Conservation (phyloP, 2,113 vertebrate genomes). For the Upupa epops region DNA sequence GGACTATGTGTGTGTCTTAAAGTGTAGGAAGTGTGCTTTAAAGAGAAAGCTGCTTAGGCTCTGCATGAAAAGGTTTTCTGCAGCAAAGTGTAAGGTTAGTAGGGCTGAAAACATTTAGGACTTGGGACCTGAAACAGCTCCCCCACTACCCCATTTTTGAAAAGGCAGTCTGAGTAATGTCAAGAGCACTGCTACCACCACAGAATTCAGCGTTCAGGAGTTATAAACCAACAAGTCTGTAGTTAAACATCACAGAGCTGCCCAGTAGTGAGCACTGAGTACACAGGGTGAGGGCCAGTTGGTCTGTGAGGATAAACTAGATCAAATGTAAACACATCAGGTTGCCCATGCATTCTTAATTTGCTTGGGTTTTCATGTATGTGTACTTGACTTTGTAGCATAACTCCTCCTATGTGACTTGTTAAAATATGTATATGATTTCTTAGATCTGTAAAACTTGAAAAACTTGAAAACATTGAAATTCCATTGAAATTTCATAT, state of each 20-base stretch:
- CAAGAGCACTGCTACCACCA: not conserved
- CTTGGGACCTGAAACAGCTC: not conserved
- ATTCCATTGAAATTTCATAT: not conserved
- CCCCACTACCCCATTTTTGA: not conserved
- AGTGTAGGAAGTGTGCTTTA: not conserved
- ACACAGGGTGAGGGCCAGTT: not conserved
- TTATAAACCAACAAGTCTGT: not conserved
- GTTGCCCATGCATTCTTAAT: conserved; percentile 1
- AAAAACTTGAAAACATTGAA: not conserved
- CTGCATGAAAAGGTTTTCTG: not conserved
- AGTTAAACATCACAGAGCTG: not conserved
- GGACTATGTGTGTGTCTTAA: not conserved
- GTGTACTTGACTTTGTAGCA: not conserved
- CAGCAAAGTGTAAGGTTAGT: not conserved
- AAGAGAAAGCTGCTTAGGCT: not conserved
- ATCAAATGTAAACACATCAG: not conserved
- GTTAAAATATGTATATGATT: not conserved
- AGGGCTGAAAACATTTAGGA: not conserved
- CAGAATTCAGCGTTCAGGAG: not conserved
- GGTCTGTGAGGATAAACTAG: conserved; percentile 2
- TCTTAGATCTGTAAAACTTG: not conserved
- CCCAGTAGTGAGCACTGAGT: not conserved
- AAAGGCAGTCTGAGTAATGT: not conserved
- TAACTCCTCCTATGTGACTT: not conserved
- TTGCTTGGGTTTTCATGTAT: not conserved